Percentiles rank a stretch among this genome's conserved stretches.
Conservation (phyloP, 2,113 vertebrate genomes). For the Pantherophis guttatus region DNA sequence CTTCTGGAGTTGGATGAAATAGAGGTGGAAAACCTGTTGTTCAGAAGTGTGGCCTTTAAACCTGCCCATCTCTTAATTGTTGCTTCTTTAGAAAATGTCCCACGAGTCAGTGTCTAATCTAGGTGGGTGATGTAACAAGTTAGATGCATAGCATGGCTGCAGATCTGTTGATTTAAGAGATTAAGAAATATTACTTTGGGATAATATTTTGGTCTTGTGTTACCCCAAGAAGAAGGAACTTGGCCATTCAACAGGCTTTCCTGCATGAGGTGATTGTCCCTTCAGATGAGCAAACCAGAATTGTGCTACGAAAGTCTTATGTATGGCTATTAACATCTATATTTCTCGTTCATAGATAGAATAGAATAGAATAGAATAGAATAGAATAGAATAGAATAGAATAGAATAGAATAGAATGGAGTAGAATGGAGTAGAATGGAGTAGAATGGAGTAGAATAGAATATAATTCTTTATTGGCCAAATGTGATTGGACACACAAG, state of each 20-base stretch:
- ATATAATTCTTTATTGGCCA: no score
- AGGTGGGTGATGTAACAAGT: neutral
- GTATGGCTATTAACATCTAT: neutral
- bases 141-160: neutral
- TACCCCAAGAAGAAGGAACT: neutral
- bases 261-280: neutral
- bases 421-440: no score
- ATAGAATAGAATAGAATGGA: no score
- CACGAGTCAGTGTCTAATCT: neutral
- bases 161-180: neutral
- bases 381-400: no score
- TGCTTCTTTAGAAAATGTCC: neutral
- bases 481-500: no score
- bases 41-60: neutral
- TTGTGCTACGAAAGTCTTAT: neutral
- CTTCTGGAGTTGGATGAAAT: neutral
- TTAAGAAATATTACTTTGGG: neutral
- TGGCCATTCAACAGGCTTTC: neutral
- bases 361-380: no score
- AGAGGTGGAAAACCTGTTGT: neutral
- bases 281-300: no score
- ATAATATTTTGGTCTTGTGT: neutral
- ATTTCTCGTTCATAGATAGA: no score
- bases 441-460: no score
- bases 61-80: neutral